Base-by-base conservation (phyloP, 2,113 vertebrate species). In the Lontra canadensis region DNA sequence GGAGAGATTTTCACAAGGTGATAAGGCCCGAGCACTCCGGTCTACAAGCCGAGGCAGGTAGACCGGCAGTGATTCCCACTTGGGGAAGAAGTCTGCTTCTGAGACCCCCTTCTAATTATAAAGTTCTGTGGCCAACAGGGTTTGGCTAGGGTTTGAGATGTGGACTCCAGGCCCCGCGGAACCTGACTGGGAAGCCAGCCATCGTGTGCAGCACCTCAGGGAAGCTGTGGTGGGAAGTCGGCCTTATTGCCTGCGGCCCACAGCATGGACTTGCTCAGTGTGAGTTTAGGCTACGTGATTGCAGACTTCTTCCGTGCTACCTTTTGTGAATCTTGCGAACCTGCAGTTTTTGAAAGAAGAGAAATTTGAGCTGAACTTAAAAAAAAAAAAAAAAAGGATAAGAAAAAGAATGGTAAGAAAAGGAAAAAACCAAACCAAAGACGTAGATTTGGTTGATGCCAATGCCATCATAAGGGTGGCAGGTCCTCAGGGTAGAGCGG, bases 1-100 rank as follows among this genome's bases (percentile, higher is more conserved):
- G 76, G 83, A 79, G 78, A 96, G 93, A 95, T 97, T 95, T 97
- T 97, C 96, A 97, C 95, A 94, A 71, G 88, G 57, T 36, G 96
- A 78, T 94, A 91, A 96, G 91, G 39, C 31, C n/a, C 31, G 61
- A 76, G 63, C 71, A 31, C 47, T 47, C 39, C 5, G 4, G 34
- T 85, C 82, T 78, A 21, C 93, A 97, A 89, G 96, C 81, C 88
- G 91, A 81, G 95, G 34, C 92, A 94, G 74, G 92, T 6, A 71
- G 57, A 17, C 49, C 81, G 90, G 88, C 96, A 71, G 36, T 6
- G 76, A n/a, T 39, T 92, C 65, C 44, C 49, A 29, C 34, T 6
- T 26, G 21, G 87, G n/a, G 78, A 61, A 52, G 57, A 15, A 57
- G 79, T 63, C 57, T 86, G 71, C 57, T 83, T 61, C 55, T 21